Evolutionary conservation across 1,140 invertebrate species (phyloP), one percentile per base, ranked within the genome.

Genomic region (Physella acuta): DNA sequence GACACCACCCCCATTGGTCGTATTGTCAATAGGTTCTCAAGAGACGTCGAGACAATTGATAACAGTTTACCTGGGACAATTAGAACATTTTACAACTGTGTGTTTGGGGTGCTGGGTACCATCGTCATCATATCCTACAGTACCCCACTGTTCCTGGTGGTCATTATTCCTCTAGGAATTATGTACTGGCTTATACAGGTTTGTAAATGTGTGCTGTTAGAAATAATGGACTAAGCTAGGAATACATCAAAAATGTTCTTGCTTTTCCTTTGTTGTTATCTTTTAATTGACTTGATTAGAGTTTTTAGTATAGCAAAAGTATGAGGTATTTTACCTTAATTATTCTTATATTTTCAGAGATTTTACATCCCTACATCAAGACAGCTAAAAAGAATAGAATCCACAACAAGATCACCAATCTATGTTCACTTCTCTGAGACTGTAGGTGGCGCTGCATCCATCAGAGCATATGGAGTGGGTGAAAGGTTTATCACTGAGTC

Each of bases 51-150:
- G 33, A 74, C 70, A 0, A 64, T 85, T 16, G 84, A 85, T 68
- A 79, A 76, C 44, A 70, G 71, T 17, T 69, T 85, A 3, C 80
- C 77, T 49, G 37, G 60, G 0, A 72, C 72, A 2, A 70, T 84
- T n/a, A 64, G 77, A 28, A 71, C 61, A 11, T 83, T 74, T 62
- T 74, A 83, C n/a, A 69, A 71, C 53, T 78, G 76, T 30, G 67
- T 84, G n/a, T 74, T 77, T 28, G 51, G 77, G 53, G 62, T 71
- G 20, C n/a, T 95, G 71, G 91, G 92, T 37, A 95, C 94, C 4
- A 84, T 98, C 69, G 88, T 95, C 79, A 92, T 97, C 55, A 97
- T 98, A 81, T 92, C 92, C 85, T 83, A 85, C 68, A 84, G 86
- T 60, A 89, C 87, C 3, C 88, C 88, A 16, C 76, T 86, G 2